A percentile compares a stretch with the other conserved stretches of the same genome.
Conservation (phyloP, 2,113 vertebrate species). For the human (Homo sapiens) region DNA sequence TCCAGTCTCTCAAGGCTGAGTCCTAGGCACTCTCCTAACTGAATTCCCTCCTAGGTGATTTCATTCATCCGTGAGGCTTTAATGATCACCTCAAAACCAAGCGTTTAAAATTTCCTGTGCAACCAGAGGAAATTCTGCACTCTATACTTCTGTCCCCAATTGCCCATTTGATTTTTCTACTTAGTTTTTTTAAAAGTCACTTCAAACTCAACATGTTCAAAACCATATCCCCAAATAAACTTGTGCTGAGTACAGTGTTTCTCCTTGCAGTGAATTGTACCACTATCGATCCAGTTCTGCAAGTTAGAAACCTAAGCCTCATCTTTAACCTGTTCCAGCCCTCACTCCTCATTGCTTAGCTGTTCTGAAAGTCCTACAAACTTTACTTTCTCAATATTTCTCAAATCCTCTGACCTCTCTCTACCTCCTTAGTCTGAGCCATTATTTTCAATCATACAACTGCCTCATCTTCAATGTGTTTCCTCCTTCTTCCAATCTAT, state of each 20-base stretch:
- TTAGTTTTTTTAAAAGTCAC: background rate
- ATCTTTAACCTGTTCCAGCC: background rate
- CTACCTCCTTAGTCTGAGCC: background rate
- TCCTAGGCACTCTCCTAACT: background rate
- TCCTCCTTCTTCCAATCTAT: background rate
- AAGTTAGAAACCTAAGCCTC: background rate
- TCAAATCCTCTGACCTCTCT: background rate
- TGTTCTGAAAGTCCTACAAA: background rate
- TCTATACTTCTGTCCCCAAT: background rate
- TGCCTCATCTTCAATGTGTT: background rate
- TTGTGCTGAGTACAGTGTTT: background rate
- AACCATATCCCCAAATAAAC: background rate
- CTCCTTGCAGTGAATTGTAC: background rate
- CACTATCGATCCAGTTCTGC: background rate
- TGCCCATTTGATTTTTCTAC: background rate
- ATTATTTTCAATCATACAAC: background rate
- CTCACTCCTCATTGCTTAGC: background rate
- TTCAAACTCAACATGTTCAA: background rate
- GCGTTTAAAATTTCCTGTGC: background rate
- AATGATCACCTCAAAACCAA: background rate
- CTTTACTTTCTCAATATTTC: background rate
- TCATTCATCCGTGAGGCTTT: background rate
- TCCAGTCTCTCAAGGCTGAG: background rate
- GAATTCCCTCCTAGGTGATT: background rate
- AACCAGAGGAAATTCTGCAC: background rate